phyloP scores from a whole-genome alignment of 2,113 vertebrate species.

The Tichodroma muraria region DNA sequence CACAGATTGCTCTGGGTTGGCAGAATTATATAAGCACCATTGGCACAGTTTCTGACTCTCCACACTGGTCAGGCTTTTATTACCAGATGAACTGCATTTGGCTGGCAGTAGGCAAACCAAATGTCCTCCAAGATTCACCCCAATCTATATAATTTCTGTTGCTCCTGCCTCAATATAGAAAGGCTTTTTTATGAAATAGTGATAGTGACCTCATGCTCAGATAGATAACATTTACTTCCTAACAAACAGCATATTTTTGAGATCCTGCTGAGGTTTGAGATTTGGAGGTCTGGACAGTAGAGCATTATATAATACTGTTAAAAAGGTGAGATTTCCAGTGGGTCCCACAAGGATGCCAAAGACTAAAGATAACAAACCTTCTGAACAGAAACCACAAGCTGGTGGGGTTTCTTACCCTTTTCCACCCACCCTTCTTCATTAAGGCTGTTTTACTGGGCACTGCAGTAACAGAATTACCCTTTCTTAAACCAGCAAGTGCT shows the following conservation, averaged over 20 bases:
- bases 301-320: background rate
- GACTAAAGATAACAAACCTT: background rate
- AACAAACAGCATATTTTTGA: background rate
- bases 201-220: background rate
- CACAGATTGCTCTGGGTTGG: background rate
- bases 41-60: background rate
- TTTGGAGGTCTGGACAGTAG: background rate
- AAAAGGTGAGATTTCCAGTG: background rate
- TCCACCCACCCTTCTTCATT: background rate
- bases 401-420: background rate
- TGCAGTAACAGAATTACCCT: background rate
- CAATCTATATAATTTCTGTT: background rate
- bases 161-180: background rate
- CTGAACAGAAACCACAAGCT: background rate
- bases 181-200: background rate
- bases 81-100: background rate
- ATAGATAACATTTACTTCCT: background rate
- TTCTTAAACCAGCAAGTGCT: slow-evolving; percentile 1
- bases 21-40: background rate
- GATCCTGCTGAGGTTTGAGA: background rate
- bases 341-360: background rate
- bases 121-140: background rate
- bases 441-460: background rate
- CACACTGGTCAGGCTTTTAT: background rate
- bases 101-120: background rate